A percentile compares a stretch with the other conserved stretches of the same genome.
phyloP scores from a whole-genome alignment of 2,888 invertebrate genomes.

The Steromphala cineraria region DNA sequence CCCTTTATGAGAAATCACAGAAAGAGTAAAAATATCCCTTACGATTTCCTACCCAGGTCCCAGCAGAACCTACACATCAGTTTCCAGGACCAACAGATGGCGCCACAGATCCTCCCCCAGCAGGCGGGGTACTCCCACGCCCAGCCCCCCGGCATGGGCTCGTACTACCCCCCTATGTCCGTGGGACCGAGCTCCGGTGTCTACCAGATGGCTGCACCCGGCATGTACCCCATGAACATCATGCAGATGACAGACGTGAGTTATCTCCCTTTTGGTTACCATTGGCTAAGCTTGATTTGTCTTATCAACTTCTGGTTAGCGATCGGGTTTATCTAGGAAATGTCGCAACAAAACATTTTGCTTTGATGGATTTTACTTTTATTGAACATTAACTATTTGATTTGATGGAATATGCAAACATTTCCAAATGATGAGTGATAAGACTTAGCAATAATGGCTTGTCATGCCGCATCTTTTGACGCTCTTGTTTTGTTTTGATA shows the following conservation, averaged over 20 bases:
- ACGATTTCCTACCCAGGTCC: background rate
- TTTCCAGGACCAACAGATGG: background rate
- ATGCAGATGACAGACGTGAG: conserved; percentile 12
- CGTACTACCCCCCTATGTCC: background rate
- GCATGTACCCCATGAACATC: background rate
- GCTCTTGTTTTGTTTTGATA: too few species aligned
- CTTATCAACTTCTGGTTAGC: too few species aligned
- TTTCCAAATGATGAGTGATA: too few species aligned
- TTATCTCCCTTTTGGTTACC: background rate
- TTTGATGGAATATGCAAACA: too few species aligned
- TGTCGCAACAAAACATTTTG: too few species aligned
- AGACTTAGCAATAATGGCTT: too few species aligned
- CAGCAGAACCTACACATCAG: background rate
- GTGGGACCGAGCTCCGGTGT: background rate
- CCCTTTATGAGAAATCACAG: too few species aligned
- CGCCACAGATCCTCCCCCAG: background rate
- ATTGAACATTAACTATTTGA: too few species aligned
- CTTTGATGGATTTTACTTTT: too few species aligned
- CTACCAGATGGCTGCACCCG: background rate
- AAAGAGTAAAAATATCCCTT: background rate
- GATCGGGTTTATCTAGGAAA: too few species aligned
- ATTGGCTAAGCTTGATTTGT: too few species aligned
- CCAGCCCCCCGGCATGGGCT: conserved; percentile 7
- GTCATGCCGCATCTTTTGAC: too few species aligned
- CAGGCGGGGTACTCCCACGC: conserved; percentile 1